phyloP scores from a whole-genome alignment of 2,888 invertebrate genomes.

The Opisthograptis luteolata region DNA sequence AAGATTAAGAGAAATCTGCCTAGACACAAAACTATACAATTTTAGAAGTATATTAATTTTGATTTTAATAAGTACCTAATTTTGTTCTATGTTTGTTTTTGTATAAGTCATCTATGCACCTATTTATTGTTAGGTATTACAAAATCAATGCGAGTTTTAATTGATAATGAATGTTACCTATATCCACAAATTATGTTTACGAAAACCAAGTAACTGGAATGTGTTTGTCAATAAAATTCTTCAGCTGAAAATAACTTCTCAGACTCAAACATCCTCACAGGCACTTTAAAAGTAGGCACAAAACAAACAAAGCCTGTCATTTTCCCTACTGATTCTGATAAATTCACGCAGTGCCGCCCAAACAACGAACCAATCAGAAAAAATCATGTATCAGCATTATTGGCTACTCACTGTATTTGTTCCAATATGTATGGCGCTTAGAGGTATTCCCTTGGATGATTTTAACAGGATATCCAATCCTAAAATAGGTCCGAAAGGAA shows the following conservation, averaged over 20 bases:
- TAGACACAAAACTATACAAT: no score
- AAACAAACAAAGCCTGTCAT: no score
- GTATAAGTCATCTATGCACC: no score
- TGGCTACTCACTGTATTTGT: neutral
- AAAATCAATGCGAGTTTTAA: no score
- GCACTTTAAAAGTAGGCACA: neutral
- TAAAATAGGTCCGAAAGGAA: constrained; percentile 39
- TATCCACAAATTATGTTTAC: no score
- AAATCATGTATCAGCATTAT: neutral
- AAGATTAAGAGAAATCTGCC: neutral
- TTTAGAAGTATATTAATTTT: no score
- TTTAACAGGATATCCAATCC: constrained; percentile 6
- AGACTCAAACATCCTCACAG: neutral
- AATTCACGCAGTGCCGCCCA: neutral
- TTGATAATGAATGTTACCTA: no score
- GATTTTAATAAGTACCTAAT: no score
- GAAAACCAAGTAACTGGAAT: neutral
- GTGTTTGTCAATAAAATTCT: constrained; percentile 11
- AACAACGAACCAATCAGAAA: neutral
- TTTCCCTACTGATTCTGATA: no score
- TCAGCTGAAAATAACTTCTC: neutral
- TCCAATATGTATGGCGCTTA: neutral
- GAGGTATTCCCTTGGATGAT: neutral
- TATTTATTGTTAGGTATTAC: no score
- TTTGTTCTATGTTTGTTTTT: no score